These are phyloP conservation scores for Bradypus variegatus DNA, from an alignment of 2,797 vertebrate genomes.

Conservation along the genomic window DNA sequence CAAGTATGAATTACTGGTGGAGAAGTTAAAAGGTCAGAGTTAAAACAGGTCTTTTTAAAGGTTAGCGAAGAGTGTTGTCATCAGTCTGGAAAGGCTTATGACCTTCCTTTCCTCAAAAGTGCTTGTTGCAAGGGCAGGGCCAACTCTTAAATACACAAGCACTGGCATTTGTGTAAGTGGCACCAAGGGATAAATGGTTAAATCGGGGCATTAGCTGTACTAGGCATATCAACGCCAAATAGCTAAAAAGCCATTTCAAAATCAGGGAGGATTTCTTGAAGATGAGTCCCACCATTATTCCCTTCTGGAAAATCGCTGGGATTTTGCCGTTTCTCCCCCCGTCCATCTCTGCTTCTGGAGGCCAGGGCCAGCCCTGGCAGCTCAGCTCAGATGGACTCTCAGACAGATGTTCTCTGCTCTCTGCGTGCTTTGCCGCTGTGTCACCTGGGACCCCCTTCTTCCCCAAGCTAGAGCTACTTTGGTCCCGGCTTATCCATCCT, in stretches of 20 bases:
- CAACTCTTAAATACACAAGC: neutral
- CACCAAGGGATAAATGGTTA: too few species aligned
- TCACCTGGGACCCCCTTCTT: fast-evolving
- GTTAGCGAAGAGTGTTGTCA: fast-evolving
- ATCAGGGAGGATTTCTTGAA: neutral
- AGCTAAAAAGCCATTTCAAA: neutral
- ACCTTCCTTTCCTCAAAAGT: neutral
- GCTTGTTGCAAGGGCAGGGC: neutral
- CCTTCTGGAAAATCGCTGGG: fast-evolving
- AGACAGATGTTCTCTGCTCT: fast-evolving
- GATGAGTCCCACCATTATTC: fast-evolving
- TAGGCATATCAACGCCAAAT: fast-evolving
- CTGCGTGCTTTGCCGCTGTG: fast-evolving
- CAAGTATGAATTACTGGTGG: fast-evolving
- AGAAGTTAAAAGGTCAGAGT: neutral
- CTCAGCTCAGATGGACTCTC: fast-evolving
- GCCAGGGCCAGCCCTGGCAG: fast-evolving
- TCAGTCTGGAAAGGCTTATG: neutral
- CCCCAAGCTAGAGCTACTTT: fast-evolving
- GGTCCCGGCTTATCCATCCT: fast-evolving
- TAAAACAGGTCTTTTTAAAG: neutral
- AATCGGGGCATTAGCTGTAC: fast-evolving
- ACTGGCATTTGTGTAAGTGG: fast-evolving
- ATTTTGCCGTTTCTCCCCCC: too few species aligned
- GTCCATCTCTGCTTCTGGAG: fast-evolving